Evolutionary conservation across 2,888 invertebrate species (phyloP).

Genomic region (Punctoribates punctum): DNA sequence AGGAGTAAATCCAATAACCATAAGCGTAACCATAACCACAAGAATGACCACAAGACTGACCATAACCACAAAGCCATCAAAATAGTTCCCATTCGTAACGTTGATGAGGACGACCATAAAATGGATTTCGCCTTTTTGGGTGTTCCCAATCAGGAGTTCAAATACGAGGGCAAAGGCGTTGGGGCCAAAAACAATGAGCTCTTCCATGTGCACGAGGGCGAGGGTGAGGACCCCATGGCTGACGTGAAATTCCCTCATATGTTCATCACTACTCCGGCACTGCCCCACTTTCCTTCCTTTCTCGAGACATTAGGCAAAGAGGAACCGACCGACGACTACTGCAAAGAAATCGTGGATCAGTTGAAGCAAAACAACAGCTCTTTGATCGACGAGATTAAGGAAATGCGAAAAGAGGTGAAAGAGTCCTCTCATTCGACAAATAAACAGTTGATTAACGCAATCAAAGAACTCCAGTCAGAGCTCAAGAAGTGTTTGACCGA

Average conservation of each 20-base stretch:
- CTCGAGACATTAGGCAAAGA: background rate
- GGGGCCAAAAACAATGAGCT: too few species aligned
- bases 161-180: background rate
- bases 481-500: background rate
- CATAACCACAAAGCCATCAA: too few species aligned
- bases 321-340: constrained; percentile 4
- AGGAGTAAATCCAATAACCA: too few species aligned
- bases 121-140: background rate
- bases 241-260: too few species aligned
- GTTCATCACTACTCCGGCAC: background rate
- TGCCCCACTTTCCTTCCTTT: too few species aligned
- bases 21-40: too few species aligned
- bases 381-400: constrained; percentile 19
- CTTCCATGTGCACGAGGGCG: too few species aligned
- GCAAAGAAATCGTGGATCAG: constrained; percentile 28
- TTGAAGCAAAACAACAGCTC: constrained; percentile 21
- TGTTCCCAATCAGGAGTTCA: background rate
- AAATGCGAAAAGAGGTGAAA: constrained; percentile 11
- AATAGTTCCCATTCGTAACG: too few species aligned
- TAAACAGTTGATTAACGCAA: background rate
- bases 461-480: constrained; percentile 30
- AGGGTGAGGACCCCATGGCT: too few species aligned
- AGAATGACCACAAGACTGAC: too few species aligned
- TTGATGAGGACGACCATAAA: too few species aligned
- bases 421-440: background rate